phyloP scores from a whole-genome alignment of 1,140 invertebrate genomes.

The Eriocheir sinensis region DNA sequence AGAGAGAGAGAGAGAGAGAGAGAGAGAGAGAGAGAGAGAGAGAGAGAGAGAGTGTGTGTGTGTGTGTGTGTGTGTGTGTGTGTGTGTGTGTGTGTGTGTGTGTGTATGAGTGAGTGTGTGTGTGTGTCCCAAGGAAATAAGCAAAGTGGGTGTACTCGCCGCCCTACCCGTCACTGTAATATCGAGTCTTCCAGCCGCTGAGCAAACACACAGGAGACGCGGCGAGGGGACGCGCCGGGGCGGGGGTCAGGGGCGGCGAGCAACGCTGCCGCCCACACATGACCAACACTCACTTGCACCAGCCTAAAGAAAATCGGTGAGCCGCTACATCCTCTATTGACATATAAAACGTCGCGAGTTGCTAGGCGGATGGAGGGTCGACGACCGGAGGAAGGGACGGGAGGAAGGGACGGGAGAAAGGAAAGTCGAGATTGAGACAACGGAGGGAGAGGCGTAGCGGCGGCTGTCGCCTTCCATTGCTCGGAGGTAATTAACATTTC shows the following conservation, averaged over 20 bases:
- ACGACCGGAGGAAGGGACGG: neutral
- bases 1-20: neutral
- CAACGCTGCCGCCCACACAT: neutral
- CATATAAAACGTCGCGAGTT: neutral
- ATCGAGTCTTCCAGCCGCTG: neutral
- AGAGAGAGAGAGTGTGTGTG: neutral
- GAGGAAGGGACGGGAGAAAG: neutral
- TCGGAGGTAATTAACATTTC: slow-evolving; percentile 42
- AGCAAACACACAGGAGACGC: neutral
- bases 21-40: neutral
- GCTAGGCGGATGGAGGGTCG: neutral
- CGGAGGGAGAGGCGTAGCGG: neutral
- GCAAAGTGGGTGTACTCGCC: neutral
- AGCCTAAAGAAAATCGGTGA: neutral
- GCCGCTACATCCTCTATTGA: neutral
- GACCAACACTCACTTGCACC: neutral
- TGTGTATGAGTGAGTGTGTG: neutral
- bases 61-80: neutral
- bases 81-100: neutral
- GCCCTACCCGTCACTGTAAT: neutral
- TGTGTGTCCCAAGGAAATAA: neutral
- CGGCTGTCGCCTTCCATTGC: slow-evolving; percentile 7
- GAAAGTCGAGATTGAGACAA: neutral
- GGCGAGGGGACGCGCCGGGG: neutral
- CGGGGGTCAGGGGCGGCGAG: neutral